Evolutionary conservation across 2,888 invertebrate species (phyloP), one percentile per base, ranked within the genome.

Genomic region (Caenorhabditis macrosperma): DNA sequence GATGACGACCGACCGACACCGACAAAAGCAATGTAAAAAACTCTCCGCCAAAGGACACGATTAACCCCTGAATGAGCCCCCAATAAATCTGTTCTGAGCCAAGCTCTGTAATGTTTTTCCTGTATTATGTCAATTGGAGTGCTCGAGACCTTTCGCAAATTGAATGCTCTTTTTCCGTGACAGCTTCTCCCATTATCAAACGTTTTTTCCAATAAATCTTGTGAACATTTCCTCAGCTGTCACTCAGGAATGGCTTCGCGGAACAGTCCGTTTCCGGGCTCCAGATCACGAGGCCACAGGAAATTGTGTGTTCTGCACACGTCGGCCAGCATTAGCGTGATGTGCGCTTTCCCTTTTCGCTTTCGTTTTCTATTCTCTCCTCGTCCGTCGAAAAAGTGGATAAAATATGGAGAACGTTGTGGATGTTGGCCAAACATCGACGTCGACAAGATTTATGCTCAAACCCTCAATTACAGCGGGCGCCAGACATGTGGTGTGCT

Each of bases 351-450:
- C 68, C 50, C 59, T 22, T 50, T 50, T 38, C 33, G 20, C 20
- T 20, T 35, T 22, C 6, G 5, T 24, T 20, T 22, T 30, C 46
- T 2, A 9, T 24, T 35, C 44, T 20, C 22, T 17, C 52, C n/a
- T n/a, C n/a, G n/a, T n/a, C n/a, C n/a, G n/a, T n/a, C n/a, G n/a
- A 7, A 71, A 44, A 41, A 35, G 17, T 54, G 38, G 38, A 69
- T 44, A 20, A 48, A 59, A 59, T 30, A 57, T 66, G 50, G 28
- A 24, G 64, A 57, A 57, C 67, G 67, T 57, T 57, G 44, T n/a
- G 46, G 68, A 68, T 60, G 72, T 63, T 48, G 72, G 50, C 63
- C 72, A 72, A 72, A 72, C 74, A 74, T 74, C 74, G 26, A 33
- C n/a, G 41, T 48, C 64, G 64, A 50, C 64, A 57, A 74, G 74